Evolutionary conservation across 2,113 vertebrate genomes (phyloP), one percentile per base, ranked within the genome.

Genomic region (Nematolebias whitei): DNA sequence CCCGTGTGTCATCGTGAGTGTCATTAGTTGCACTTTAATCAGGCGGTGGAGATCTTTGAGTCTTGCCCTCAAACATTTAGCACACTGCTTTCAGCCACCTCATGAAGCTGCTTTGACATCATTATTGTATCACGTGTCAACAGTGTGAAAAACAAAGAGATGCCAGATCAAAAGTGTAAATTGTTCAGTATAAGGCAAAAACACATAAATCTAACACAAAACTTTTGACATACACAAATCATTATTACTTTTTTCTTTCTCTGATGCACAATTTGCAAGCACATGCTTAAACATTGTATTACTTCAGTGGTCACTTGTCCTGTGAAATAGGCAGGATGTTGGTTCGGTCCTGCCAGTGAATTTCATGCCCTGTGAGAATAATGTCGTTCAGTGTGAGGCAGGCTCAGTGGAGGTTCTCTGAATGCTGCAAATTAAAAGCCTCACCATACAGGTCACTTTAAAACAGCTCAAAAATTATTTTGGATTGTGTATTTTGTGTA

Each of bases 301-400:
- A 15, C 49, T n/a, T 35, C 48, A 35, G 57, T 38, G 29, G 72
- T 74, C 54, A 69, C 82, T 80, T 40, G n/a, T 57, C n/a, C 44
- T 68, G 26, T 4, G 18, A 35, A 52, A 3, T 38, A 26, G 40
- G 38, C 26, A 26, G 58, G 11, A 20, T 57, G 58, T 76, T 71
- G 32, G 26, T 19, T n/a, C 40, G 64, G 41, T 74, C 61, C 47
- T 48, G 60, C 71, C 49, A 53, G 57, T 51, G 55, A 51, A 71
- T 86, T 87, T 76, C 63, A 83, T 68, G 72, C 47, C 55, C 43
- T 57, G 63, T 78, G 71, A 61, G 63, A 76, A 80, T 67, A 78
- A 76, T 74, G 35, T 50, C 63, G 50, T 32, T 47, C 18, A 16
- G 38, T 73, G 43, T 80, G 63, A 55, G 47, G 40, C 24, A 63